Base-by-base conservation (phyloP, 2,888 invertebrate genomes). In the Cantharis nigra region DNA sequence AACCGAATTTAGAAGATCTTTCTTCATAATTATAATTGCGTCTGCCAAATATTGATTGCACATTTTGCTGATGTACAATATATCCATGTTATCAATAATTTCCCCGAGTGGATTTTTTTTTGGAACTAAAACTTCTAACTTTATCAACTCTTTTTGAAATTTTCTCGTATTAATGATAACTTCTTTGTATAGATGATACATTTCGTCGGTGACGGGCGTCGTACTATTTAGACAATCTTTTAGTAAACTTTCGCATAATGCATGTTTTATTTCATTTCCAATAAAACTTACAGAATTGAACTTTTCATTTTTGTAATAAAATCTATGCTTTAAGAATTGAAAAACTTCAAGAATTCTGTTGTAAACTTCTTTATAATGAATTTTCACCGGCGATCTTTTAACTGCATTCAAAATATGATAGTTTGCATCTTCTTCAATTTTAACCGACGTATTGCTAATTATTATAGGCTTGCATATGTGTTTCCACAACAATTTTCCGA, bases 1-100 rank as follows among this genome's bases (percentile, higher is more conserved):
- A n/a, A 92, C 91, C 82, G 93, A 93, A 80, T 93, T 91, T 86
- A 96, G 95, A 72, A 97, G 90, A 87, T 97, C 96, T 84, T 94
- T 94, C 74, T 92, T 91, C 92, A 97, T 95, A 69, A 97, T 92
- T 78, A 88, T 89, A 62, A 93, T 90, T 0, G 96, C 95, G 70
- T 90, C 90, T 75, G 92, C 91, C 74, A 95, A 87, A 80, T 95
- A 93, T 81, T 93, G 91, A 83, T 93, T 91, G 81, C 94, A 94
- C 72, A 94, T 93, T 84, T 94, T 95, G 84, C 94, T 92, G 30
- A 95, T 93, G 87, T 95, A 96, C 49, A 95, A 88, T 7, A 92
- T 89, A 85, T 96, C 94, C 76, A 96, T 92, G 86, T 95, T 93
- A 23, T 92, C 90, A 1, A 94, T 91, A 85, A 95, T 96, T 63